Base-by-base conservation (phyloP, 2,113 vertebrate genomes). In the Otolemur garnettii region DNA sequence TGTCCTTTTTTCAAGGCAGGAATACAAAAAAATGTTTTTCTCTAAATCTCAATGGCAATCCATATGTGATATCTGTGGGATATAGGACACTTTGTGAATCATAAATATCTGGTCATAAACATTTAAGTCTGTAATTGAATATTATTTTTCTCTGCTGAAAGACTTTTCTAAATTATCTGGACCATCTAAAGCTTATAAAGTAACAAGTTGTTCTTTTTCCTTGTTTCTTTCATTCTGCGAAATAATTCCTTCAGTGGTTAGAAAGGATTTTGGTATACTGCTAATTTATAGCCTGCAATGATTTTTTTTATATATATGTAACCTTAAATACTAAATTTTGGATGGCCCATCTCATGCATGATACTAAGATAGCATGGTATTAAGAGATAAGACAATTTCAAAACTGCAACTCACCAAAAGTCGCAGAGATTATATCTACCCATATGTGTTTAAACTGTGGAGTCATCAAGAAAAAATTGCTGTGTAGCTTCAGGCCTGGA, bases 301-400 rank as follows among this genome's bases (percentile, higher is more conserved):
- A 79, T 71, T 55, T 69, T 72, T 42, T 69, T 21, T 78, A 5
- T 14, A 50, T 28, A 42, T 50, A 79, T 79, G n/a, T 62, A 57
- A 60, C 45, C 22, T 85, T 90, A 96, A 92, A 93, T 30, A 92
- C 69, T 88, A 57, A 88, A 78, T 42, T 92, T 95, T 82, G 79
- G 62, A 68, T 60, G 74, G 26, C 14, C 50, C 26, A 55, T 69
- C 50, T 95, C 33, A 4, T 64, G 57, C 10, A 22, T 89, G 62
- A 90, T 89, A 66, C 68, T 78, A 85, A 92, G 7, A 93, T 62
- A 90, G 84, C 53, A 64, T 90, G 17, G 28, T 50, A 96, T 97
- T 96, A 90, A 93, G 62, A 24, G 42, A 86, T 96, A 90, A 93
- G 62, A 24, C 35, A 88, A 81, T 93, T 97, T 97, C 72, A 62